Evolutionary conservation across 2,888 invertebrate genomes (phyloP), one percentile per base, ranked within the genome.

Genomic region (Epirrhoe tristata): DNA sequence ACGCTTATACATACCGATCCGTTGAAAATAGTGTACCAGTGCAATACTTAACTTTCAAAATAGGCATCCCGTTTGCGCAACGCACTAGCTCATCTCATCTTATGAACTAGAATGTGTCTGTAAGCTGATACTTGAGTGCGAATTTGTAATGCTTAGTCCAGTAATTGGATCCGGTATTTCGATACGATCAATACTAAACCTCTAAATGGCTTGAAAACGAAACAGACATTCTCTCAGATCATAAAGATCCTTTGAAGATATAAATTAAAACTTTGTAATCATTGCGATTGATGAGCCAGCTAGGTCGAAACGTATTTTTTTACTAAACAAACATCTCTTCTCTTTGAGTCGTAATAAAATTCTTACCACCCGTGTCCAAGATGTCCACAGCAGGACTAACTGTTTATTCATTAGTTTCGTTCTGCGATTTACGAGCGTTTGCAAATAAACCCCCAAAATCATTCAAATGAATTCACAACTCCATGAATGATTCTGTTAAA

Each of bases 401-500:
- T 14, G 48, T 7, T 48, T 7, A 48, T 48, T 48, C 48, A 48
- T 16, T 16, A 48, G 16, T 48, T 48, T 14, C 10, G 46, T n/a
- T 46, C 36, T 36, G 58, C 36, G 12, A 52, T n/a, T 54, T 34
- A 43, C 8, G 51, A 39, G 7, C 48, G 14, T 39, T 39, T 12
- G 52, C 52, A 59, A 61, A 48, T 31, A 34, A 50, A 34, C 48
- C 17, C 14, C 34, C 53, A 54, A 46, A 46, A 16, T 46, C 51
- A 50, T 51, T 52, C 6, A 36, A 66, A 75, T 77, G 74, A 73
- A 63, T 78, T 74, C 54, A 61, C 56, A 50, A 16, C 55, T 50
- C 39, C 57, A 52, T 66, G 60, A 78, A 67, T 55, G 65, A 60
- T 70, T 69, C 66, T 63, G 61, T 67, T 69, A 70, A 81, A 78